phyloP scores from a whole-genome alignment of 2,797 vertebrate genomes.

The Anguilla pacifica region DNA sequence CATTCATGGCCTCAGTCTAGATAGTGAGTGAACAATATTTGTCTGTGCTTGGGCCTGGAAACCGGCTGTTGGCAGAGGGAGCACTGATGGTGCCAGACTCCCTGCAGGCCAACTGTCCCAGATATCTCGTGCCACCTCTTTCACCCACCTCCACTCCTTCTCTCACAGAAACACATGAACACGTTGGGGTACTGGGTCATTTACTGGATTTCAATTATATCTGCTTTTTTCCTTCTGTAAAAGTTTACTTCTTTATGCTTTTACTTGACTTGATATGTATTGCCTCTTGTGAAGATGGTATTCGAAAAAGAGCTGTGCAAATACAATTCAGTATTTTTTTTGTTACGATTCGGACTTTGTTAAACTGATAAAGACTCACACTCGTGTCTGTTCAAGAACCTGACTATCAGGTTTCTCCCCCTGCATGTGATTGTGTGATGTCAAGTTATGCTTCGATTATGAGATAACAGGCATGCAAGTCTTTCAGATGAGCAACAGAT shows the following conservation, averaged over 20 bases:
- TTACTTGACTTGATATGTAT: background rate
- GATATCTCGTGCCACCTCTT: constrained; percentile 40
- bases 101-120: constrained; percentile 56
- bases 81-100: constrained; percentile 45
- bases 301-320: too few species aligned
- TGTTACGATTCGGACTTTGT: background rate
- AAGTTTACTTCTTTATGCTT: background rate
- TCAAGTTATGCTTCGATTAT: background rate
- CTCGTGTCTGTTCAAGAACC: background rate
- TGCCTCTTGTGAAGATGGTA: too few species aligned
- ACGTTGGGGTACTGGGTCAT: background rate
- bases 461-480: background rate
- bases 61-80: constrained; percentile 52
- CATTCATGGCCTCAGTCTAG: constrained; percentile 45
- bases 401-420: constrained; percentile 3
- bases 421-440: background rate
- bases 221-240: background rate
- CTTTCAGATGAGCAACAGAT: background rate
- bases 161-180: background rate
- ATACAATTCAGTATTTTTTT: background rate
- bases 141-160: background rate
- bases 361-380: background rate
- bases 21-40: constrained; percentile 49
- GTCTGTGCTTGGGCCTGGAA: constrained; percentile 56
- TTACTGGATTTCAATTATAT: background rate